phyloP scores from a whole-genome alignment of 2,888 invertebrate genomes.

The Leptinotarsa rubiginosa region DNA sequence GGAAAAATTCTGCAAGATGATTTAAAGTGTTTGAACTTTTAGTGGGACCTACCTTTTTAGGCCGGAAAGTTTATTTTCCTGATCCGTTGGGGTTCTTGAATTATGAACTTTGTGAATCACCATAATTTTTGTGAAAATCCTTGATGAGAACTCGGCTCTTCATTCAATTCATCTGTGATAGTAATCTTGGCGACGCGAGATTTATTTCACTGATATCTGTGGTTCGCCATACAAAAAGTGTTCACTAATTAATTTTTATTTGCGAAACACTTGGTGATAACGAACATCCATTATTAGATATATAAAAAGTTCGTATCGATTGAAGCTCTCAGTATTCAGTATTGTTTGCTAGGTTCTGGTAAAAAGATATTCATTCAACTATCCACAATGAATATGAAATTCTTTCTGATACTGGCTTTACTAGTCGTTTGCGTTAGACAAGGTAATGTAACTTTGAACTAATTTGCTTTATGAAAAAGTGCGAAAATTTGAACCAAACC shows the following conservation, averaged over 20 bases:
- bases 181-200: not conserved
- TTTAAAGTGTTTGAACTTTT: too few species aligned
- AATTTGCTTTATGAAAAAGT: not conserved
- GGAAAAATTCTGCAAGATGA: too few species aligned
- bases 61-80: too few species aligned
- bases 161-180: not conserved
- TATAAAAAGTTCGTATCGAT: not conserved
- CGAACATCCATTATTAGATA: not conserved
- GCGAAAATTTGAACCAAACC: not conserved
- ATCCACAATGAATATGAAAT: not conserved
- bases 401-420: not conserved
- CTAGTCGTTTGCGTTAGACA: constrained; percentile 4
- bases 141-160: not conserved
- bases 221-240: not conserved
- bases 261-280: not conserved
- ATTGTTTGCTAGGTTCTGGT: not conserved
- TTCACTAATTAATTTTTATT: constrained; percentile 7
- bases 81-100: too few species aligned
- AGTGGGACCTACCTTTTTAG: too few species aligned
- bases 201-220: not conserved
- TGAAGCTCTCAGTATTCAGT: not conserved
- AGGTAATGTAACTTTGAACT: not conserved
- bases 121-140: too few species aligned
- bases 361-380: not conserved
- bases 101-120: too few species aligned